Percentiles rank a stretch among this genome's conserved stretches.
Evolutionary conservation across 2,113 vertebrate species (phyloP).

Genomic region (Phainopepla nitens): DNA sequence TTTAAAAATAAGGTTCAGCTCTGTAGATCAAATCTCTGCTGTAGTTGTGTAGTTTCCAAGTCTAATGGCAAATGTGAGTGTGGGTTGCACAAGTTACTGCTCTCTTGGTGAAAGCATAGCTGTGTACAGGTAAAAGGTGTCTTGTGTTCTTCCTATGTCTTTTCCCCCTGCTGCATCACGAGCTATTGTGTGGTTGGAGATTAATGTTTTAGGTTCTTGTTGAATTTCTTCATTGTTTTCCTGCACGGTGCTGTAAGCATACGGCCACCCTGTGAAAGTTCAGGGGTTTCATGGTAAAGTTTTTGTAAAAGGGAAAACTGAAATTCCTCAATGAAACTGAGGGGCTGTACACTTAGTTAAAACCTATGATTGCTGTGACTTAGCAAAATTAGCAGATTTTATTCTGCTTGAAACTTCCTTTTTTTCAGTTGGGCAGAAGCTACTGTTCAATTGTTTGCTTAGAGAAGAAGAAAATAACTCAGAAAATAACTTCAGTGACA

Average conservation of each 20-base stretch:
- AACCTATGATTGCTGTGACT: background rate
- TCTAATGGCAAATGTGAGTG: background rate
- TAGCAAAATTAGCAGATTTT: background rate
- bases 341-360: background rate
- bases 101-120: background rate
- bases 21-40: background rate
- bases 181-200: background rate
- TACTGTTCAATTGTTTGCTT: background rate
- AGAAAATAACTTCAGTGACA: background rate
- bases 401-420: background rate
- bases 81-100: background rate
- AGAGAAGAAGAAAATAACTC: background rate
- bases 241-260: background rate
- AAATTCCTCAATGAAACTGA: background rate
- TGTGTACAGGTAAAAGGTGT: background rate
- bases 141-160: background rate
- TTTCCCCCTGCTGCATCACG: background rate
- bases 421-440: background rate
- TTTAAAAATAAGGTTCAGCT: background rate
- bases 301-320: background rate
- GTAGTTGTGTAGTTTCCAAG: background rate
- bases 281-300: rapidly evolving
- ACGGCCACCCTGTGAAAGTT: background rate
- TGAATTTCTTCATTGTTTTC: background rate
- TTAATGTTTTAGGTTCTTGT: background rate